Evolutionary conservation across 2,113 vertebrate species (phyloP).

Genomic region (Geococcyx californianus): DNA sequence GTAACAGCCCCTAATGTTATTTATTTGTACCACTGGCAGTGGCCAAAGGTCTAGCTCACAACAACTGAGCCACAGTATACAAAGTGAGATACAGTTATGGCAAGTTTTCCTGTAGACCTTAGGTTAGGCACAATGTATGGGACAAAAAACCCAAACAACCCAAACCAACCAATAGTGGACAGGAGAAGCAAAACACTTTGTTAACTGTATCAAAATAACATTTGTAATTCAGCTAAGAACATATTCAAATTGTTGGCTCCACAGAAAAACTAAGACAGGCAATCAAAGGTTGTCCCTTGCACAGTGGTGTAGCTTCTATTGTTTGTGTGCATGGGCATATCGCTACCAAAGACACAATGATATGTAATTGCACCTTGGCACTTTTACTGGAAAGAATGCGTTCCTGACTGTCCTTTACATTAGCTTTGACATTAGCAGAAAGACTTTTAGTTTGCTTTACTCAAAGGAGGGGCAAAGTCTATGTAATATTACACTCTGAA

Average conservation of each 20-base stretch:
- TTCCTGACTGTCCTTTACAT: not conserved
- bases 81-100: not conserved
- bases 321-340: not conserved
- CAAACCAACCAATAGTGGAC: not conserved
- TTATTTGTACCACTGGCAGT: not conserved
- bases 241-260: not conserved
- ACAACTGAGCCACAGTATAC: not conserved
- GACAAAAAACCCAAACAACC: not conserved
- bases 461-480: not conserved
- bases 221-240: not conserved
- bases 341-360: not conserved
- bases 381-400: not conserved
- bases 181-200: not conserved
- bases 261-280: not conserved
- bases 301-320: not conserved
- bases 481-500: not conserved
- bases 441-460: not conserved
- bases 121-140: not conserved
- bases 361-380: not conserved
- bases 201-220: not conserved
- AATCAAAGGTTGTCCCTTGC: not conserved
- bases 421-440: constrained; percentile 6
- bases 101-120: not conserved
- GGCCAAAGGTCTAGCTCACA: not conserved
- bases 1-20: not conserved